Conservation (phyloP, 2,888 invertebrate species). For the Asteroscopus sphinx region DNA sequence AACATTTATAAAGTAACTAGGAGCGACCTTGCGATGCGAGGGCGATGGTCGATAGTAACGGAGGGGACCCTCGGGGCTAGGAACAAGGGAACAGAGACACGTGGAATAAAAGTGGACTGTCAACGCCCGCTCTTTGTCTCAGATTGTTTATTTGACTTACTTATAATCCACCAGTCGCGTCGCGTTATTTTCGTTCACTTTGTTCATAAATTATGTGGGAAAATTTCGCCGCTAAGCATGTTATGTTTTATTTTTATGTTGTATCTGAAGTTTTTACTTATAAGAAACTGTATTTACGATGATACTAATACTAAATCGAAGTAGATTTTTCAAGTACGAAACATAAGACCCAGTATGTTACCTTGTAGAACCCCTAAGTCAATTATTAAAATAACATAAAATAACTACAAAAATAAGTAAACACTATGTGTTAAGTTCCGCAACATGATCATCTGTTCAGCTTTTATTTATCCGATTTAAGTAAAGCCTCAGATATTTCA, state of each 20-base stretch:
- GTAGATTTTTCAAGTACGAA: too few species aligned
- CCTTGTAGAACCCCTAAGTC: not conserved
- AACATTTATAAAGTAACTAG: constrained; percentile 9
- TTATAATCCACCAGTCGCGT: constrained; percentile 20
- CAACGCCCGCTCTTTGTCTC: constrained; percentile 32
- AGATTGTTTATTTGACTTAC: constrained; percentile 35
- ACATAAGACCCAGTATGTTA: not conserved
- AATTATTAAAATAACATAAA: not conserved
- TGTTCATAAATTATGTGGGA: constrained; percentile 26
- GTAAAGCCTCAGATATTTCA: too few species aligned
- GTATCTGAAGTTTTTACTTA: too few species aligned
- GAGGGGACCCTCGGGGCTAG: not conserved
- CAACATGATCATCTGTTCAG: too few species aligned
- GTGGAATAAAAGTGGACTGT: constrained; percentile 25
- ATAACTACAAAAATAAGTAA: not conserved
- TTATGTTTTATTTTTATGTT: too few species aligned
- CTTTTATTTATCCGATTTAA: too few species aligned
- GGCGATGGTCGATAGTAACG: constrained; percentile 15
- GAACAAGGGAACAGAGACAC: constrained; percentile 5
- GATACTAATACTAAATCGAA: too few species aligned
- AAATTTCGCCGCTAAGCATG: not conserved
- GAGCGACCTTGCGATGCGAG: constrained; percentile 5
- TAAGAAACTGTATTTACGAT: too few species aligned
- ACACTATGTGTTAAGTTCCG: too few species aligned
- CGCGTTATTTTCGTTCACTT: constrained; percentile 13